These are phyloP conservation scores for Phenganax stokvisi DNA, from an alignment of 92 coral and sea anemone species.

Conservation along the genomic window DNA sequence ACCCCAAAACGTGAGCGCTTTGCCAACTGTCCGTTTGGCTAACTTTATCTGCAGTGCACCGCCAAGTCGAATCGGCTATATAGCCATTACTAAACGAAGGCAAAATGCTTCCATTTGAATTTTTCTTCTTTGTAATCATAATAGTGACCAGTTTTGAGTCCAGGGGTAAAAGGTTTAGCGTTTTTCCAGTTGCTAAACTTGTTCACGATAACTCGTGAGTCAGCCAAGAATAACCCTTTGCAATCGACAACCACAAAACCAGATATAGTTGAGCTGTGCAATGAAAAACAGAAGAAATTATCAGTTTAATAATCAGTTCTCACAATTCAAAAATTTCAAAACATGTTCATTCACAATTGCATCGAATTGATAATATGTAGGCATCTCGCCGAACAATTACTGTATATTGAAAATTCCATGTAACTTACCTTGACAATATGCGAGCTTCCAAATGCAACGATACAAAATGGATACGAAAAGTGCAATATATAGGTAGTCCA, in stretches of 20 bases:
- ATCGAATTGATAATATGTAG: no score
- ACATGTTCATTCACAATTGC: no score
- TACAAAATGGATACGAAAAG: no score
- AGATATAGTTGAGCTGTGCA: not conserved
- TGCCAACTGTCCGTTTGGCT: not conserved
- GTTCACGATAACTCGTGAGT: not conserved
- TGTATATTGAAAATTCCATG: no score
- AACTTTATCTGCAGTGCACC: not conserved
- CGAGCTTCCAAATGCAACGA: no score
- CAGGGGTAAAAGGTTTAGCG: not conserved
- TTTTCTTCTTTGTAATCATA: not conserved
- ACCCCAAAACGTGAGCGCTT: not conserved
- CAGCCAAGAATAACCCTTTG: not conserved
- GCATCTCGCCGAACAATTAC: no score
- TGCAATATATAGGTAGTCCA: no score
- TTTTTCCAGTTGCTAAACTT: constrained; percentile 10
- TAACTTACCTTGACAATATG: no score
- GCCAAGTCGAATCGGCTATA: not conserved
- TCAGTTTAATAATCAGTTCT: not conserved
- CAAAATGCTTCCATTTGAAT: not conserved
- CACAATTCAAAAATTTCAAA: no score
- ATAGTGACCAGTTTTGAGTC: not conserved
- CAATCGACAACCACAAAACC: constrained; percentile 5
- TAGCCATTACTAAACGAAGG: not conserved
- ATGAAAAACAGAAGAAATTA: not conserved